Evolutionary conservation across 2,113 vertebrate species (phyloP).

Genomic region (Hydropotes inermis): DNA sequence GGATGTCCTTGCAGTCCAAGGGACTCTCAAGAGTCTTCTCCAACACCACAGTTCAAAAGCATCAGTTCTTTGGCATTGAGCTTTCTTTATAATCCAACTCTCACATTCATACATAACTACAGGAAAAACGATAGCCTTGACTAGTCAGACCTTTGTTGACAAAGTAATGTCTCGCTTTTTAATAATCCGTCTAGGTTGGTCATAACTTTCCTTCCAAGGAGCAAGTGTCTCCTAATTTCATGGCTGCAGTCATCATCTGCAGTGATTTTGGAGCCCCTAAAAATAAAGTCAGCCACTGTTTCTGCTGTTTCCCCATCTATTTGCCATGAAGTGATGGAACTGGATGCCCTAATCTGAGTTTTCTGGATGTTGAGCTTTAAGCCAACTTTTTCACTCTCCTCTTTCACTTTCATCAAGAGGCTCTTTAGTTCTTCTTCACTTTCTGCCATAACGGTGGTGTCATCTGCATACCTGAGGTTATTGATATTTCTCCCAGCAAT

Average conservation of each 20-base stretch:
- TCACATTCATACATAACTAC: neutral
- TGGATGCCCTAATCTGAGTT: neutral
- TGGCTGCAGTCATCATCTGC: neutral
- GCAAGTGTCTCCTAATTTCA: neutral
- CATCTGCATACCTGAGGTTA: neutral
- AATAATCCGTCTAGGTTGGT: neutral
- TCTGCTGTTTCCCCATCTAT: neutral
- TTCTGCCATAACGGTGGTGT: neutral
- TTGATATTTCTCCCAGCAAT: neutral
- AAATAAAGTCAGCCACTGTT: neutral
- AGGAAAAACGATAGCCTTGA: neutral
- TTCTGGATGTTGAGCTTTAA: neutral
- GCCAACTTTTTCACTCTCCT: neutral
- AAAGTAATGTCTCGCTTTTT: neutral
- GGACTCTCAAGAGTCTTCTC: neutral
- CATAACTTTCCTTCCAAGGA: neutral
- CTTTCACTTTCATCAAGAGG: neutral
- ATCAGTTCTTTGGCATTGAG: neutral
- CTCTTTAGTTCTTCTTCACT: accelerated
- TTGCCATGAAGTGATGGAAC: neutral
- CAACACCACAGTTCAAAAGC: neutral
- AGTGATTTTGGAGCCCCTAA: neutral
- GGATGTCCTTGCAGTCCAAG: neutral
- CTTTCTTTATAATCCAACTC: neutral
- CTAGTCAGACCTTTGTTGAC: neutral